These are phyloP conservation scores for Antrozous pallidus DNA, from an alignment of 2,797 vertebrate genomes.

Conservation along the genomic window DNA sequence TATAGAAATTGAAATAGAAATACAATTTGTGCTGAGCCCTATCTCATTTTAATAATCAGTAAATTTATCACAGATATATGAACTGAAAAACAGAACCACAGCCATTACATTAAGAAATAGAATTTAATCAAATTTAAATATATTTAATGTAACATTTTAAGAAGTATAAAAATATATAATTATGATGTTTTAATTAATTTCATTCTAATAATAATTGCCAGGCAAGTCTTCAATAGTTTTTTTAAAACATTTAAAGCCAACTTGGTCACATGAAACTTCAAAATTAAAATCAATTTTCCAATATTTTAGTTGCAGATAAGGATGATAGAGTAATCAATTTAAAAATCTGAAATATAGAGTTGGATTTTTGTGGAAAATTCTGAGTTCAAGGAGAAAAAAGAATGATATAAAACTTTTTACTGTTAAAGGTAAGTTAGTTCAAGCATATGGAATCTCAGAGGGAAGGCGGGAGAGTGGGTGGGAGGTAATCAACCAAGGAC, in stretches of 20 bases:
- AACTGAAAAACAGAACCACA: conserved; percentile 22
- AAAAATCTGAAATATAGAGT: neutral
- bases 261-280: neutral
- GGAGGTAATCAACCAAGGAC: too few relatives aligned
- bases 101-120: conserved; percentile 8
- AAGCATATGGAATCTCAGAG: too few relatives aligned
- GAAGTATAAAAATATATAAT: neutral
- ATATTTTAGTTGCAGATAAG: neutral
- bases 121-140: neutral
- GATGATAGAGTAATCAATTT: neutral
- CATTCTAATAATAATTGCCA: neutral
- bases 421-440: neutral
- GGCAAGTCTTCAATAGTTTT: neutral
- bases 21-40: neutral
- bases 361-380: conserved; percentile 1
- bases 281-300: neutral
- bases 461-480: too few relatives aligned
- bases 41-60: neutral
- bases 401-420: neutral
- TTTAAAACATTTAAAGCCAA: neutral
- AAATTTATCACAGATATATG: neutral
- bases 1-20: neutral
- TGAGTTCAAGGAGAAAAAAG: conserved; percentile 12
- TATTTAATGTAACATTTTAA: neutral
- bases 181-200: neutral